These are phyloP conservation scores for Ceratitis capitata DNA, from an alignment of 1,140 invertebrate genomes.

Conservation along the genomic window DNA sequence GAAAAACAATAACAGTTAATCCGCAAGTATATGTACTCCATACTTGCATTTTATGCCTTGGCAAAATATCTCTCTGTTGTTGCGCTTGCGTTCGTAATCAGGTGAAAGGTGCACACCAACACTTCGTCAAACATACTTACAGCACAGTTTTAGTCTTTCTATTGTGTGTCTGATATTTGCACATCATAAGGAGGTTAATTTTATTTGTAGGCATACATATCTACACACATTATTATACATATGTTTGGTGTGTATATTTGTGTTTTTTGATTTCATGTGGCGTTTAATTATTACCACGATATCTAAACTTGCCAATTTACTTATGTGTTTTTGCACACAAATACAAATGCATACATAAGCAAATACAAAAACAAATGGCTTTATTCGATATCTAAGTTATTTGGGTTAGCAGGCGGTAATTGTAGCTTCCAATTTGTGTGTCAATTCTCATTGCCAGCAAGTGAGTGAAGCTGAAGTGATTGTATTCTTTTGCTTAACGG, in stretches of 20 bases:
- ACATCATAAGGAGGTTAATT: constrained; percentile 2
- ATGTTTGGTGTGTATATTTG: background rate
- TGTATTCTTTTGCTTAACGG: background rate
- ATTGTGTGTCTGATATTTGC: background rate
- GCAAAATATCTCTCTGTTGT: background rate
- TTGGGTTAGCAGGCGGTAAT: background rate
- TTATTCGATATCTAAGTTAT: background rate
- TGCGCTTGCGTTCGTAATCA: background rate
- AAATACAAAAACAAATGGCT: no score
- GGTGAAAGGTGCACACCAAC: constrained; percentile 18
- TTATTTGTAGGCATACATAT: background rate
- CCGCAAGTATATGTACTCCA: background rate
- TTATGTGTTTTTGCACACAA: background rate
- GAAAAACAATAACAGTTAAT: background rate
- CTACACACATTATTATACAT: background rate
- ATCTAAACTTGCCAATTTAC: background rate
- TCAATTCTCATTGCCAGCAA: background rate
- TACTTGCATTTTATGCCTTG: background rate
- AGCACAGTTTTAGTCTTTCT: background rate
- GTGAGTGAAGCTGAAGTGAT: background rate
- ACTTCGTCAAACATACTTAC: background rate
- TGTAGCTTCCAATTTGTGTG: background rate
- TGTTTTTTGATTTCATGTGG: constrained; percentile 5
- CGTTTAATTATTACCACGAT: constrained; percentile 8
- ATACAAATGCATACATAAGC: background rate